Evolutionary conservation across 2,797 vertebrate genomes (phyloP), one percentile per base, ranked within the genome.

Genomic region (Eospalax fontanierii): DNA sequence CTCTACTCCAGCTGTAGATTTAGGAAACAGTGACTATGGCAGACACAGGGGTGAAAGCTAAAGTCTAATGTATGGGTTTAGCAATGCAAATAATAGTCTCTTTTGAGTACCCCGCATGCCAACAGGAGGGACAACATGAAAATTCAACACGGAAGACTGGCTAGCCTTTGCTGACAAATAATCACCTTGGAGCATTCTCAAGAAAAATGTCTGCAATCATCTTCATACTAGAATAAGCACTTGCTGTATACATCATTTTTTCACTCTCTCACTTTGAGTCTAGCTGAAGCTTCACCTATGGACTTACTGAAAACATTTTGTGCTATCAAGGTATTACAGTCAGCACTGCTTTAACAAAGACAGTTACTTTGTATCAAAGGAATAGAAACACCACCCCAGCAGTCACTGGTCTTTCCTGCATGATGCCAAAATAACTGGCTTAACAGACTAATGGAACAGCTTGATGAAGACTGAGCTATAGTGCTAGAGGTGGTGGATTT

Each of bases 301-400:
- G 26, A 94, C 74, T 89, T 40, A 50, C 18, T 82, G 57, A 66
- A 9, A 75, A 73, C 75, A 11, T 88, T 86, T 84, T 79, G 66
- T 16, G 33, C 21, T 14, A 78, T 54, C 11, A 91, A 84, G 30
- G 33, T 15, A 33, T 94, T 40, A 91, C 10, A 94, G 12, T 81
- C 57, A 76, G 38, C 28, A 68, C 11, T 96, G 30, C 50, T 89
- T 91, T 93, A 63, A 91, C 87, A 50, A 95, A 95, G 83, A 90
- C 90, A 79, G 35, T 87, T 33, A 75, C 5, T 66, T 90, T 28
- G 63, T n/a, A 73, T 43, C 38, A 80, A 85, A 84, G 91, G 50
- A 95, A 80, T 19, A 79, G n/a, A 73, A 73, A 38, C 10, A 71
- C 9, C 22, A 30, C 61, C 35, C 50, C 28, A 66, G 35, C 46